A percentile compares a stretch with the other conserved stretches of the same genome.
These are phyloP conservation scores for Enteromius anoplus DNA, from an alignment of 2,797 vertebrate genomes.

Conservation along the genomic window DNA sequence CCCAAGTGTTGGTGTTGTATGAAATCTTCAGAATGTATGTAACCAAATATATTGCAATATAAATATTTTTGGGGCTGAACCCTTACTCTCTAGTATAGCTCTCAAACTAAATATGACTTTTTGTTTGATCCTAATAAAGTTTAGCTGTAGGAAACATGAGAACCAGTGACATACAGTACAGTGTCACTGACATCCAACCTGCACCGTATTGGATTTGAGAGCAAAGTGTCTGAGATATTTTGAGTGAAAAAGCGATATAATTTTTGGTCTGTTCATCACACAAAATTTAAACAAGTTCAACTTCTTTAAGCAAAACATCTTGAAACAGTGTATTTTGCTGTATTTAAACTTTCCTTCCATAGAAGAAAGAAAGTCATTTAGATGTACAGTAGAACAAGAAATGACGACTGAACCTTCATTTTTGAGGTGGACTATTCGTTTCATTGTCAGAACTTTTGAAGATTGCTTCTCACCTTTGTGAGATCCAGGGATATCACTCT, in stretches of 20 bases:
- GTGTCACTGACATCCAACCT: background rate
- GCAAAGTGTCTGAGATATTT: background rate
- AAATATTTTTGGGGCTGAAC: background rate
- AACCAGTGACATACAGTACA: background rate
- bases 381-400: background rate
- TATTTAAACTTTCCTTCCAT: background rate
- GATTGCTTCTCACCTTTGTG: conserved; percentile 60
- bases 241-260: background rate
- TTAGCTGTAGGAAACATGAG: background rate
- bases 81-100: background rate
- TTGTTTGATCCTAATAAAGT: background rate
- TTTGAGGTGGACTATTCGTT: conserved; percentile 8
- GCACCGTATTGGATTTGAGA: background rate
- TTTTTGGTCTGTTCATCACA: background rate
- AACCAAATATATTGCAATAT: background rate
- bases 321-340: background rate
- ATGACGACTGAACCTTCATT: background rate
- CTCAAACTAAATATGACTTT: background rate
- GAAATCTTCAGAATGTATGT: background rate
- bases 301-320: background rate
- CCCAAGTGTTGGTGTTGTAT: background rate
- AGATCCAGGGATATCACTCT: conserved; percentile 56
- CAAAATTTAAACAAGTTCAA: background rate
- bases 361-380: background rate
- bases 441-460: conserved; percentile 40